These are phyloP conservation scores for Xyrauchen texanus DNA, from an alignment of 2,113 vertebrate genomes.

Conservation along the genomic window DNA sequence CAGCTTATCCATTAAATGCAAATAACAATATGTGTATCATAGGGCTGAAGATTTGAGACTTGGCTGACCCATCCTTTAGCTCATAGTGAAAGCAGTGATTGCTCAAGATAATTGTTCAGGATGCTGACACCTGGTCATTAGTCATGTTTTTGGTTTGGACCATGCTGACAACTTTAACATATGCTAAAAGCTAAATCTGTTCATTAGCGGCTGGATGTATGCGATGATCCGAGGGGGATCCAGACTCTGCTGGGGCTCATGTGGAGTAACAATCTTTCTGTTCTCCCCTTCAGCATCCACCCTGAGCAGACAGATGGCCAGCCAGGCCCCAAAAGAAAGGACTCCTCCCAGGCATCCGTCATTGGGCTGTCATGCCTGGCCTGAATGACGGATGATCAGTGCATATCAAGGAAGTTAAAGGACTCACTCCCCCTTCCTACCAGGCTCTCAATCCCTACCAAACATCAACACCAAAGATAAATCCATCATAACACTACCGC, in stretches of 20 bases:
- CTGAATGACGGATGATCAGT: slow-evolving; percentile 68
- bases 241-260: slow-evolving; percentile 33
- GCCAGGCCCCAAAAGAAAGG: slow-evolving; percentile 56
- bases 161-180: slow-evolving; percentile 47
- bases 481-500: slow-evolving; percentile 1
- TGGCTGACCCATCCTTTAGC: slow-evolving; percentile 1
- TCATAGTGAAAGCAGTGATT: slow-evolving; percentile 9
- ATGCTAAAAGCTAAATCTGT: slow-evolving; percentile 52
- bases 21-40: too few species aligned
- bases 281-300: slow-evolving; percentile 63
- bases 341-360: slow-evolving; percentile 52
- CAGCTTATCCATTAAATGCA: too few species aligned
- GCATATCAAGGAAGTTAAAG: slow-evolving; percentile 34
- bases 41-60: too few species aligned
- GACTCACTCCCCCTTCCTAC: slow-evolving; percentile 15
- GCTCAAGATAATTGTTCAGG: slow-evolving; percentile 23
- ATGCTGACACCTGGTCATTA: slow-evolving; percentile 39
- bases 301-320: slow-evolving; percentile 66
- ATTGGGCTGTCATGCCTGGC: slow-evolving; percentile 64
- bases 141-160: slow-evolving; percentile 42
- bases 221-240: slow-evolving; percentile 40
- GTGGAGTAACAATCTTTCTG: slow-evolving; percentile 54
- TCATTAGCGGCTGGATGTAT: slow-evolving; percentile 37
- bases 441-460: neutral
- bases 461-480: neutral